Base-by-base conservation (phyloP, 2,113 vertebrate genomes). In the Tamias sibiricus region DNA sequence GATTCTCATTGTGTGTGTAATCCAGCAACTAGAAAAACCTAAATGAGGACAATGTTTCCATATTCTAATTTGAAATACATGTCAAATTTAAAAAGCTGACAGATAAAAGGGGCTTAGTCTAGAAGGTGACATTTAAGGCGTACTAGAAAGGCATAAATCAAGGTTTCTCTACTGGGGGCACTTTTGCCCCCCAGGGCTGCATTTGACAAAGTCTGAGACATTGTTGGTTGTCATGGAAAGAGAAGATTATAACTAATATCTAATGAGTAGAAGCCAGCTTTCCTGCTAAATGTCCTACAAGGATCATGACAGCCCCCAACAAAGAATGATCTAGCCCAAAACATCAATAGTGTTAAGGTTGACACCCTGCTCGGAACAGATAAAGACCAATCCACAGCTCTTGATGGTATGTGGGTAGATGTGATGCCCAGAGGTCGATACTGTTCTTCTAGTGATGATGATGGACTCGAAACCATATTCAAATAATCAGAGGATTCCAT, bases 301-400 rank as follows among this genome's bases (percentile, higher is more conserved):
- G 26, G 80, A 52, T 44, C 49, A 88, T 37, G 52, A 26, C 35
- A 52, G 13, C 12, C 19, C 57, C 8, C 40, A 76, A 80, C 76
- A 69, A 82, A 24, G n/a, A 97, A 84, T n/a, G 26, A 83, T 16
- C 44, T 16, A 28, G 12, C 40, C 30, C 42, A 22, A 86, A 89
- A 30, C 24, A 71, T 0, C 0, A 1, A 10, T 9, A 74, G 14
- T 2, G 13, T 54, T 6, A 0, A 74, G 14, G 19, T 1, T 8
- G 1, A 68, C 28, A 57, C 8, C 14, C 17, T 57, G 14, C 20
- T 69, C 22, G 79, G 17, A 69, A 71, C 79, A 95, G 47, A 59
- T 82, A 80, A 77, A 75, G n/a, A 35, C 40, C 87, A 81, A 66
- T 35, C 64, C 24, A 16, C 22, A 74, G n/a, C 20, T 84, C 72